Evolutionary conservation across 2,797 vertebrate species (phyloP).

Genomic region (Cichlasoma orientale): DNA sequence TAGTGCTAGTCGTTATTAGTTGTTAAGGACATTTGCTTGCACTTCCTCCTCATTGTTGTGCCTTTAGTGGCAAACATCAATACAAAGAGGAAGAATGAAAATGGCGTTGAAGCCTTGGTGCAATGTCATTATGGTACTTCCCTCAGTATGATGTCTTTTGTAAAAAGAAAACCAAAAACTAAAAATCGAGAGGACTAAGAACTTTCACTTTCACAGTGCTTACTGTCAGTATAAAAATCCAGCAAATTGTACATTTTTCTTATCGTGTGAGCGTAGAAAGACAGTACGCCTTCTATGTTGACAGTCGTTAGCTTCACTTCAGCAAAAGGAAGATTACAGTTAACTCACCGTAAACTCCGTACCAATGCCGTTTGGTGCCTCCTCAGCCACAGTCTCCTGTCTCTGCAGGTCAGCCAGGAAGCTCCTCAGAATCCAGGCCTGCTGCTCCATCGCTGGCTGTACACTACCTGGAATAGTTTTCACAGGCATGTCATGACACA

Average conservation of each 20-base stretch:
- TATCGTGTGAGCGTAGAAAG: not conserved
- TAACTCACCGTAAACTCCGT: conserved; percentile 81
- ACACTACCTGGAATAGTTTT: conserved; percentile 44
- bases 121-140: conserved; percentile 6
- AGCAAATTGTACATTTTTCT: not conserved
- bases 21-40: not conserved
- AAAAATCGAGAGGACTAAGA: not conserved
- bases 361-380: conserved; percentile 68
- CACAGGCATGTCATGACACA: conserved; percentile 69
- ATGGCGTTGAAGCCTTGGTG: not conserved
- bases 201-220: not conserved
- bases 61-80: conserved; percentile 13
- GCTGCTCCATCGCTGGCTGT: conserved; percentile 83
- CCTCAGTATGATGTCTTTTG: conserved; percentile 2
- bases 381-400: conserved; percentile 79
- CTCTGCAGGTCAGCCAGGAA: conserved; percentile 79
- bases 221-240: not conserved
- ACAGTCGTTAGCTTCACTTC: not conserved
- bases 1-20: not conserved
- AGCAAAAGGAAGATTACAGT: not conserved
- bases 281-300: not conserved
- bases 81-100: conserved; percentile 69
- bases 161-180: not conserved
- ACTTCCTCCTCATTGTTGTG: conserved; percentile 38
- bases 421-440: conserved; percentile 82